Conservation (phyloP, 1,140 invertebrate genomes). For the Scylla paramamosain region DNA sequence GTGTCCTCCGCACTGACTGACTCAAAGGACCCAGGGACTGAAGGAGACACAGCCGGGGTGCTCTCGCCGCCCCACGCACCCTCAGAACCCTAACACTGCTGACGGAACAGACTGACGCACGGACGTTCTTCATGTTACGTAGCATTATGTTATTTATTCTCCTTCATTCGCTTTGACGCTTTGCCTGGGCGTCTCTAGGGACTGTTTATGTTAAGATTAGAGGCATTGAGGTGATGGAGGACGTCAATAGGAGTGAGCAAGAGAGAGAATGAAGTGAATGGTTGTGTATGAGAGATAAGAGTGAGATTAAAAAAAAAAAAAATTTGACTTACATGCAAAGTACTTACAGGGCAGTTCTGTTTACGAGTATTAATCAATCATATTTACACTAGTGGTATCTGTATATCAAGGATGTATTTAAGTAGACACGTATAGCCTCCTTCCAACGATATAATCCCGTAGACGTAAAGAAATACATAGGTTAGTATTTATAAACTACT, state of each 20-base stretch:
- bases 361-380: background rate
- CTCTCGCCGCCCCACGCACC: background rate
- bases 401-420: conserved; percentile 23
- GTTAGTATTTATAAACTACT: background rate
- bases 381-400: background rate
- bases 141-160: background rate
- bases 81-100: background rate
- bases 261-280: too few relatives aligned
- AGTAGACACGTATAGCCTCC: background rate
- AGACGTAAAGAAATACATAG: background rate
- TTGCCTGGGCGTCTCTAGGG: background rate
- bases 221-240: background rate
- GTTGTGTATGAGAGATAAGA: too few relatives aligned
- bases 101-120: background rate
- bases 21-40: background rate
- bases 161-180: background rate
- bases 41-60: background rate
- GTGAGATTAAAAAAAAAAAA: too few relatives aligned
- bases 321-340: background rate
- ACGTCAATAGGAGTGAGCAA: background rate
- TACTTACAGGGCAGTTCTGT: background rate
- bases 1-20: background rate
- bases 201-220: background rate
- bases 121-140: background rate
- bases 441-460: background rate